Evolutionary conservation across 2,888 invertebrate genomes (phyloP).

Genomic region (Myopa tessellatipennis): DNA sequence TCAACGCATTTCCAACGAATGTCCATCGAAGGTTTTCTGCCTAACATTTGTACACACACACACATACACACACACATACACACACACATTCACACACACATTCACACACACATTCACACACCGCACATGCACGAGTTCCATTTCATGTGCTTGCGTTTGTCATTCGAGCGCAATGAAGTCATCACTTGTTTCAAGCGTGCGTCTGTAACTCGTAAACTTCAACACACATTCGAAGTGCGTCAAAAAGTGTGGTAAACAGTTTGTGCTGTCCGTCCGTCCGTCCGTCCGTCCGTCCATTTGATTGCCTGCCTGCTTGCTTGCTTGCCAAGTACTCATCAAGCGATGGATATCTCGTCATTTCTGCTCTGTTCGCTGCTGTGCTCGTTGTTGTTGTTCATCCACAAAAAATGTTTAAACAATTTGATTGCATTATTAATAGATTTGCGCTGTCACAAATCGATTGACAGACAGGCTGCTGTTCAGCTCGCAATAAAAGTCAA

Average conservation of each 20-base stretch:
- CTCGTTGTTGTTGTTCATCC: constrained; percentile 9
- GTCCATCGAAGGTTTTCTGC: not conserved
- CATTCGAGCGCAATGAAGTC: constrained; percentile 28
- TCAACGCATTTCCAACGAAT: constrained; percentile 2
- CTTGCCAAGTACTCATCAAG: not conserved
- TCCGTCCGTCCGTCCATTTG: not conserved
- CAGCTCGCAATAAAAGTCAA: constrained; percentile 14
- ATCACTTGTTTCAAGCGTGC: constrained; percentile 20
- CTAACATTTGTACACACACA: not conserved
- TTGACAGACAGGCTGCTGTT: constrained; percentile 17
- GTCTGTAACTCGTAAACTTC: constrained; percentile 17
- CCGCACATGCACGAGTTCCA: not conserved
- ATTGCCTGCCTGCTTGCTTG: not conserved
- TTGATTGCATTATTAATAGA: constrained; percentile 37
- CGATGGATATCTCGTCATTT: not conserved
- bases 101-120: no score
- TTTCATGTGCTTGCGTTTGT: constrained; percentile 21
- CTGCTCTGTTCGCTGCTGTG: not conserved
- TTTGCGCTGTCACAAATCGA: constrained; percentile 28
- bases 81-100: no score
- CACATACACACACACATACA: no score
- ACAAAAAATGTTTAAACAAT: constrained; percentile 29
- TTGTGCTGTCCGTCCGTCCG: not conserved
- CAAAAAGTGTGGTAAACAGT: constrained; percentile 1
- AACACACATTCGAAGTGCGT: not conserved